phyloP scores from a whole-genome alignment of 2,113 vertebrate species.

The Tupaia tana region DNA sequence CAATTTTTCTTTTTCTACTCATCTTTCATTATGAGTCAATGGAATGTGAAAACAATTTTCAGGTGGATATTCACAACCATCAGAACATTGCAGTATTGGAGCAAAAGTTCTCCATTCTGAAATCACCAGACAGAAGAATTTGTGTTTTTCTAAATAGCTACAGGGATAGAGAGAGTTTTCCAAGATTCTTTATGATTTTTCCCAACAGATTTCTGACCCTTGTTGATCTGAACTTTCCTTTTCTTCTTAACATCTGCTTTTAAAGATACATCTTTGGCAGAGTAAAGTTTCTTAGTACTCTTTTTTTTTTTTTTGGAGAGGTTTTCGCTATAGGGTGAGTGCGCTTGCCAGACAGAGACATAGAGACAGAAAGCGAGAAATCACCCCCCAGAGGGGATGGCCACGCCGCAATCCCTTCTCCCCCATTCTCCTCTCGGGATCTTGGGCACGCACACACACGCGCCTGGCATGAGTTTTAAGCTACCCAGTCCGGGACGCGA shows the following conservation, averaged over 20 bases:
- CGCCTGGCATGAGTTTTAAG: too few species aligned
- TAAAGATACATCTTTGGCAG: slow-evolving; percentile 19
- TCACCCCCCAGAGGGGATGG: too few species aligned
- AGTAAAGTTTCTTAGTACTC: not conserved
- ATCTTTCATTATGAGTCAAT: not conserved
- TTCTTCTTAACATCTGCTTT: not conserved
- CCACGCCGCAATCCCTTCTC: too few species aligned
- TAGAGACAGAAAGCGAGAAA: too few species aligned
- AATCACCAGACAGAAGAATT: not conserved
- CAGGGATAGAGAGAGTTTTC: not conserved
- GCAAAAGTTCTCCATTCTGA: not conserved
- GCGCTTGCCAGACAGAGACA: too few species aligned
- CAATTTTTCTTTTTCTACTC: not conserved
- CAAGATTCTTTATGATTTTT: not conserved
- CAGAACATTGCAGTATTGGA: not conserved
- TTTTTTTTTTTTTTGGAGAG: too few species aligned
- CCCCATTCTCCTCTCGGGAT: too few species aligned
- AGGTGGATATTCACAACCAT: not conserved
- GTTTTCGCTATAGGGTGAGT: too few species aligned
- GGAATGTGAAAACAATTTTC: not conserved
- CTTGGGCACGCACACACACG: too few species aligned
- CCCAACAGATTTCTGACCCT: not conserved
- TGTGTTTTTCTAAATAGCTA: not conserved
- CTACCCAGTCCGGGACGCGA: too few species aligned
- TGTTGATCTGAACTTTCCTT: not conserved